Conservation (phyloP, 2,888 invertebrate species). For the Lymantria dispar region DNA sequence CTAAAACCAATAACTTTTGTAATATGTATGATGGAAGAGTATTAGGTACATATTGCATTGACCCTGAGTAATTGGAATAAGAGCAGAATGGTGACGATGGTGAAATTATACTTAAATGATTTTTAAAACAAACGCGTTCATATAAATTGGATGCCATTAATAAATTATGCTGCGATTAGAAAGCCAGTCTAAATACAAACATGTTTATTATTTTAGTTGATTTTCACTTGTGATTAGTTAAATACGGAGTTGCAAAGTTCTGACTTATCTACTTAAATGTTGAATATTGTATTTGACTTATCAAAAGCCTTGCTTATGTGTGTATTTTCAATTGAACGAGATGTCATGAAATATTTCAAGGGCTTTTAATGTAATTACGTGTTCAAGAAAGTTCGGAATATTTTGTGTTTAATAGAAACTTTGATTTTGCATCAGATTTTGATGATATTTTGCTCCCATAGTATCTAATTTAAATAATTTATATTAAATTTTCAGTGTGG, state of each 20-base stretch:
- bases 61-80: too few relatives aligned
- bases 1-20: too few relatives aligned
- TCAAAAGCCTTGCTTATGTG: slow-evolving; percentile 13
- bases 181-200: neutral
- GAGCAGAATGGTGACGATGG: too few relatives aligned
- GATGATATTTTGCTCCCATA: neutral
- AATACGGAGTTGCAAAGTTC: slow-evolving; percentile 6
- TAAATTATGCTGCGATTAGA: too few relatives aligned
- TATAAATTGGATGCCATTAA: too few relatives aligned
- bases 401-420: slow-evolving; percentile 5
- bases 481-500: too few relatives aligned
- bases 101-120: too few relatives aligned
- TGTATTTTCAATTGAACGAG: slow-evolving; percentile 20
- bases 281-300: slow-evolving; percentile 18
- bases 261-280: slow-evolving; percentile 10
- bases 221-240: neutral
- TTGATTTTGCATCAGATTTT: neutral
- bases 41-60: too few relatives aligned
- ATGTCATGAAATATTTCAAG: slow-evolving; percentile 26
- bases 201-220: neutral
- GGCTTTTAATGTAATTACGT: slow-evolving; percentile 18
- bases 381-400: slow-evolving; percentile 8
- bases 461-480: too few relatives aligned
- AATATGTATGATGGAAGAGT: too few relatives aligned
- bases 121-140: too few relatives aligned